Evolutionary conservation across 2,888 invertebrate species (phyloP).

Genomic region (Latrodectus hesperus): DNA sequence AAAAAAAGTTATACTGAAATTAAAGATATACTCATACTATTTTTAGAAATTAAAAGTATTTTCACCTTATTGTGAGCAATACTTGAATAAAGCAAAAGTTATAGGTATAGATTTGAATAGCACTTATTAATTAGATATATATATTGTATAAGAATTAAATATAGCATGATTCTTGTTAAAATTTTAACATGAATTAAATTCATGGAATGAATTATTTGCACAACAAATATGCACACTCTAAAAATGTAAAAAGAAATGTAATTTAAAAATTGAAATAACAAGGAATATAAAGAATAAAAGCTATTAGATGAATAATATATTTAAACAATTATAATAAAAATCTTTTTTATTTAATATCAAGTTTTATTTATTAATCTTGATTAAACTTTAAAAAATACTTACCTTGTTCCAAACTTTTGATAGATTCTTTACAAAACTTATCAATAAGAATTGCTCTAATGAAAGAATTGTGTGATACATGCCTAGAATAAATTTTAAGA

Average conservation of each 20-base stretch:
- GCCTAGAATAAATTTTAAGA: conserved; percentile 9
- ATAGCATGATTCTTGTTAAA: neutral
- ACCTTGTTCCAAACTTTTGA: neutral
- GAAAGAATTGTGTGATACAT: conserved; percentile 8
- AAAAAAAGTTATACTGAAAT: too few relatives aligned
- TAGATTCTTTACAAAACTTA: conserved; percentile 22
- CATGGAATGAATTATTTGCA: neutral
- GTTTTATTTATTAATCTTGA: neutral
- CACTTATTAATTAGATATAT: too few relatives aligned
- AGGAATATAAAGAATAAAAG: too few relatives aligned
- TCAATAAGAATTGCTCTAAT: conserved; percentile 20
- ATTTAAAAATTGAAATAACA: too few relatives aligned
- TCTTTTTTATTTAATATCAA: neutral
- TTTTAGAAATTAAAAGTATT: too few relatives aligned
- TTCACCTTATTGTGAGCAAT: too few relatives aligned
- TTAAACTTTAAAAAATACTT: neutral
- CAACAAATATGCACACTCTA: too few relatives aligned
- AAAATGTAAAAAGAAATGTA: too few relatives aligned
- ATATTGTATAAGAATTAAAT: neutral
- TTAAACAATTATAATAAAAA: neutral
- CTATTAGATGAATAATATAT: too few relatives aligned
- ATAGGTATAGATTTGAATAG: too few relatives aligned
- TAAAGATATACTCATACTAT: too few relatives aligned
- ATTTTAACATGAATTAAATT: neutral
- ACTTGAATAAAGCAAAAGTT: too few relatives aligned